These are phyloP conservation scores for Theodoxus fluviatilis DNA, from an alignment of 2,888 invertebrate genomes.

Conservation along the genomic window DNA sequence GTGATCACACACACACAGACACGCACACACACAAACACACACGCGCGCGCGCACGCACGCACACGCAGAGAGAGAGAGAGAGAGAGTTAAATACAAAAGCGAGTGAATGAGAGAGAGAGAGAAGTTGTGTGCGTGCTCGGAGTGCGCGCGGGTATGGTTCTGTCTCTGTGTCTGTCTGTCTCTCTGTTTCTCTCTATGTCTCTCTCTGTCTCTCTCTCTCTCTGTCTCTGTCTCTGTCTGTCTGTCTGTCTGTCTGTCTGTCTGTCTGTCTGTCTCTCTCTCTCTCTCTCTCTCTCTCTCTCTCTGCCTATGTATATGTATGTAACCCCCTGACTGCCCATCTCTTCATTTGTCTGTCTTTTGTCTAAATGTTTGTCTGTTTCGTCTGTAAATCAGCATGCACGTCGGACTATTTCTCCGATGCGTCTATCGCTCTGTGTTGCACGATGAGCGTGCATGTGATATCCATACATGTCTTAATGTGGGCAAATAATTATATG, in stretches of 20 bases:
- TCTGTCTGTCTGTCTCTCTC: not conserved
- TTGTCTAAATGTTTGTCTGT: constrained; percentile 9
- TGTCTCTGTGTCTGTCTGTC: not conserved
- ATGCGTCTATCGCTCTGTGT: too few relatives aligned
- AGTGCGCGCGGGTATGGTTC: not conserved
- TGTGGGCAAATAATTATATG: too few relatives aligned
- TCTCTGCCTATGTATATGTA: constrained; percentile 22
- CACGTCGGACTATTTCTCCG: too few relatives aligned
- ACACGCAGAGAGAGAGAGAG: not conserved
- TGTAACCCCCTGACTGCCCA: not conserved
- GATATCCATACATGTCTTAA: too few relatives aligned
- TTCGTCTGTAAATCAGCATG: too few relatives aligned
- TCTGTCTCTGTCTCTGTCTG: constrained; percentile 9
- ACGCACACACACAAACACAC: constrained; percentile 1
- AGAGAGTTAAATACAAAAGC: too few relatives aligned
- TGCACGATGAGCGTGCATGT: too few relatives aligned
- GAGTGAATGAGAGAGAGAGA: too few relatives aligned
- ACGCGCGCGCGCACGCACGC: not conserved
- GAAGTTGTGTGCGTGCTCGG: too few relatives aligned
- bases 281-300: constrained; percentile 5
- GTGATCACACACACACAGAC: not conserved
- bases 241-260: constrained; percentile 15
- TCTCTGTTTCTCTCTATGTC: not conserved
- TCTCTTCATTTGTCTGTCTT: constrained; percentile 7
- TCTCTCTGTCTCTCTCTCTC: not conserved